Percentiles rank a stretch among this genome's conserved stretches.
phyloP scores from a whole-genome alignment of 2,888 invertebrate species.

The Boloria euphrosyne region DNA sequence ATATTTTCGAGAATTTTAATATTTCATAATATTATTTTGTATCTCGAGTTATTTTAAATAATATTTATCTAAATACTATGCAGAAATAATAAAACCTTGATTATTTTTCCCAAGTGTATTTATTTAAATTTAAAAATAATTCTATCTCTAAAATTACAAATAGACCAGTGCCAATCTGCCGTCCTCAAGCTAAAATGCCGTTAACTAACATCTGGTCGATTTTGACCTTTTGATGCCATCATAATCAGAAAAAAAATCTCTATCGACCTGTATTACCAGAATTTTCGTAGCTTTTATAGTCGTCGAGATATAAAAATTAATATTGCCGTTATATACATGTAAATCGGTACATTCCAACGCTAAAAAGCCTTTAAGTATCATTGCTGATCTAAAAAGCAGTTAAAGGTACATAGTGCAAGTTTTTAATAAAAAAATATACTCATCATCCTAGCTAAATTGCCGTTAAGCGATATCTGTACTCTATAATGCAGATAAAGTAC shows the following conservation, averaged over 20 bases:
- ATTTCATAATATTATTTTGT: no score
- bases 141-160: no score
- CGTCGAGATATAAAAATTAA: neutral
- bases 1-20: no score
- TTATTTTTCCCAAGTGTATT: no score
- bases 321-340: neutral
- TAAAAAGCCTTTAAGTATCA: neutral
- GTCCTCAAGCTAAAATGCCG: neutral
- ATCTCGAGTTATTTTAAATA: no score
- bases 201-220: neutral
- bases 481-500: neutral
- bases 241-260: neutral
- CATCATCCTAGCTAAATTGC: neutral
- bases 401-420: neutral
- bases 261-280: neutral
- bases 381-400: neutral
- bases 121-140: no score
- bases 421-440: neutral
- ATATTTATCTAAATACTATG: no score
- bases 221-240: neutral
- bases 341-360: neutral
- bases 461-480: neutral
- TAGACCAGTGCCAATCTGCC: no score
- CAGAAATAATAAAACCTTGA: no score
- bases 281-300: neutral